Evolutionary conservation across 2,113 vertebrate species (phyloP), one percentile per base, ranked within the genome.

Genomic region (Sceloporus tristichus): DNA sequence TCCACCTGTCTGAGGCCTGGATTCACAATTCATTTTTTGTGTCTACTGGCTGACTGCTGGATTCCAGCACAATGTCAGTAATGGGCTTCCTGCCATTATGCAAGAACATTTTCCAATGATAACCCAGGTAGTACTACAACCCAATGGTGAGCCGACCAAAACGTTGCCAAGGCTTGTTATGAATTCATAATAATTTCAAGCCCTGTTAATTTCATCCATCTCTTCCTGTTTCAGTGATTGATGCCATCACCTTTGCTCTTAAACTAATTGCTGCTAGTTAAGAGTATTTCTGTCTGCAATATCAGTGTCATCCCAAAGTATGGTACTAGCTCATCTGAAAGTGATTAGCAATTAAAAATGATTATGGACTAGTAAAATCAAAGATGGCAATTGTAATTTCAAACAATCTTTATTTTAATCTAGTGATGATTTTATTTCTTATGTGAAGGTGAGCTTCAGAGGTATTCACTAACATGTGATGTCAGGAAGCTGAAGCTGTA

Each of bases 171-270:
- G 9, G 38, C 5, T 38, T 81, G n/a, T 38, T 81, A 40, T 29
- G 68, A 71, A 73, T 2, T 73, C 54, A 6, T 13, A 84, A 84
- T n/a, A 48, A 16, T 27, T 73, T 1, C 40, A 78, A 87, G 27
- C 19, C 53, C 5, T 87, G 2, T 54, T 80, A 0, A 74, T 56
- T 68, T 23, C 6, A 68, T 85, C n/a, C 86, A 83, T 21, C 56
- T 88, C 5, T 1, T 84, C 3, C 4, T n/a, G 0, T 38, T 87
- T 62, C 70, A 48, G 79, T 66, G 54, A 75, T 83, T 71, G 53
- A 92, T 89, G 62, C 82, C 68, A 21, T 73, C 4, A 54, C 59
- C 42, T 74, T 7, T 89, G 87, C 18, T 29, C 59, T 85, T 65
- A 88, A 91, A 42, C 1, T 19, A 68, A 29, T 53, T 27, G 71